phyloP scores from a whole-genome alignment of 2,113 vertebrate genomes.

The Pavo muticus region DNA sequence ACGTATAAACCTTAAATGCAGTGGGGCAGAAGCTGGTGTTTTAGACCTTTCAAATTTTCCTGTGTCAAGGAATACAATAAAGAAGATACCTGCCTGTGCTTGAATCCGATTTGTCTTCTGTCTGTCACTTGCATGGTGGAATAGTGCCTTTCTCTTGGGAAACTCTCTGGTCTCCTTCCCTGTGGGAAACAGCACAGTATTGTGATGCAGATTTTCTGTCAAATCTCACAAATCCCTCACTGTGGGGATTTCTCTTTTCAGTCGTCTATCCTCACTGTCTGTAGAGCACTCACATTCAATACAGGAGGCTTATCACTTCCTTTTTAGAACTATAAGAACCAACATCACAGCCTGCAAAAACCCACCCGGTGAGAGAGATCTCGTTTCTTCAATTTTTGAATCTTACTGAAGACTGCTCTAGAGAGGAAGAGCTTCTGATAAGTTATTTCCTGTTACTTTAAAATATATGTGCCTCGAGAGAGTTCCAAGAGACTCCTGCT shows the following conservation, averaged over 20 bases:
- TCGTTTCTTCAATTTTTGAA: slow-evolving; percentile 35
- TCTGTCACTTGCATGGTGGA: slow-evolving; percentile 37
- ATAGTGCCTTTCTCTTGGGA: slow-evolving; percentile 32
- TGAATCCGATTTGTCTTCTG: background rate
- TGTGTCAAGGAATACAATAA: background rate
- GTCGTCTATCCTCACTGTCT: slow-evolving; percentile 38
- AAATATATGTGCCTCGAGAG: background rate
- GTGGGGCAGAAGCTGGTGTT: background rate
- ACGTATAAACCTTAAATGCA: slow-evolving; percentile 8
- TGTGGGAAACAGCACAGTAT: slow-evolving; percentile 50
- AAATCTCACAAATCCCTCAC: slow-evolving; percentile 69
- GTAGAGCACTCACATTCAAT: slow-evolving; percentile 58
- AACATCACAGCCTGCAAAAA: slow-evolving; percentile 58
- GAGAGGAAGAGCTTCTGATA: slow-evolving; percentile 35
- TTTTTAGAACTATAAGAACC: slow-evolving; percentile 67
- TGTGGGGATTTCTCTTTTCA: slow-evolving; percentile 67
- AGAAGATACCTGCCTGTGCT: slow-evolving; percentile 15
- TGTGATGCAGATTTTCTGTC: slow-evolving; percentile 73
- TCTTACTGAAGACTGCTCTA: slow-evolving; percentile 38
- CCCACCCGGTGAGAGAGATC: slow-evolving; percentile 42
- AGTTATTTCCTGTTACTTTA: slow-evolving; percentile 54
- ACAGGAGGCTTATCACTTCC: slow-evolving; percentile 60
- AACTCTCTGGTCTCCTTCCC: slow-evolving; percentile 33
- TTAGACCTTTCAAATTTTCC: slow-evolving; percentile 24
- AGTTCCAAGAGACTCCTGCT: slow-evolving; percentile 36